Conservation (phyloP, 2,888 invertebrate genomes). For the Tetanocera ferruginea region DNA sequence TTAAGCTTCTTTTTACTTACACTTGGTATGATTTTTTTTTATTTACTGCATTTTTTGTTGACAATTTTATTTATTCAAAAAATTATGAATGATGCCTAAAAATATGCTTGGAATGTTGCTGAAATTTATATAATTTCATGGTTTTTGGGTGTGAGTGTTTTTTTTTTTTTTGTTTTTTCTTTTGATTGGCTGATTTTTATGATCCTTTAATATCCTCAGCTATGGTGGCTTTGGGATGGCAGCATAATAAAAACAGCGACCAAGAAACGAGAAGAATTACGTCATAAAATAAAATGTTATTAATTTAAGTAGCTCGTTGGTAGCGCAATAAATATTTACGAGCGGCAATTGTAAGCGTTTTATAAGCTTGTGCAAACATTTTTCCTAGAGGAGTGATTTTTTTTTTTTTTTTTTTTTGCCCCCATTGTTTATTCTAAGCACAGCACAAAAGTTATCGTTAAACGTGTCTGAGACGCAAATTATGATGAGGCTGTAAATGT, state of each 20-base stretch:
- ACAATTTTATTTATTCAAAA: conserved; percentile 22
- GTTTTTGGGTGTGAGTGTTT: not conserved
- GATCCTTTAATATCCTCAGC: too few relatives aligned
- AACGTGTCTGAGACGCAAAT: too few relatives aligned
- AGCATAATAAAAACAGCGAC: too few relatives aligned
- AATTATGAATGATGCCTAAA: conserved; percentile 14
- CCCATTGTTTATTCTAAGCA: too few relatives aligned
- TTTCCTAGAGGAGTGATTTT: too few relatives aligned
- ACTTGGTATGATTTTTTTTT: not conserved
- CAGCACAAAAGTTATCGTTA: too few relatives aligned
- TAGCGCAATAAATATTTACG: conserved; percentile 30
- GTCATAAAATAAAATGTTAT: conserved; percentile 30
- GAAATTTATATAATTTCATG: not conserved
- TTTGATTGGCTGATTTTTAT: not conserved
- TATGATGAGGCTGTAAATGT: too few relatives aligned
- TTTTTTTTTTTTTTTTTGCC: too few relatives aligned
- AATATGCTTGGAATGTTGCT: conserved; percentile 27
- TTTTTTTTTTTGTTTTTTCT: not conserved
- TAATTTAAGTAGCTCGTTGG: conserved; percentile 24
- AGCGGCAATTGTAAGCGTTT: conserved; percentile 3
- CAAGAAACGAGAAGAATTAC: not conserved
- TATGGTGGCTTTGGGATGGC: too few relatives aligned
- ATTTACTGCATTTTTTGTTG: not conserved
- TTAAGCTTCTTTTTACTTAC: not conserved
- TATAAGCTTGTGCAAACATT: not conserved